phyloP scores from a whole-genome alignment of 2,113 vertebrate species.

The Percina caprodes region DNA sequence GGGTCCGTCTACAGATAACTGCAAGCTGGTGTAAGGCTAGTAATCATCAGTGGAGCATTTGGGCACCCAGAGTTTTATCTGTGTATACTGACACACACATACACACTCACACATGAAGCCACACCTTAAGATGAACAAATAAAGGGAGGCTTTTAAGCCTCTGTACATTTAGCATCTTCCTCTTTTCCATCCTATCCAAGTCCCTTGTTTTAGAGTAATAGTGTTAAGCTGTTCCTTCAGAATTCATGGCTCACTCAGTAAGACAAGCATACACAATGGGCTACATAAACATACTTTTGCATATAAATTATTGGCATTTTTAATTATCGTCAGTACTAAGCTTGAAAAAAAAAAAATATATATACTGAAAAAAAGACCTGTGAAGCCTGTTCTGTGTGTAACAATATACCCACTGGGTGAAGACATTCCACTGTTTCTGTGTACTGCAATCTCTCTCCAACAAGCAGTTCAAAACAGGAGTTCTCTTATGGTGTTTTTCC shows the following conservation, averaged over 20 bases:
- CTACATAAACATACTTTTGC: slow-evolving; percentile 71
- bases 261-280: slow-evolving; percentile 63
- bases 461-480: slow-evolving; percentile 24
- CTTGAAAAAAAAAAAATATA: slow-evolving; percentile 47
- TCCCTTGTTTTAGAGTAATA: slow-evolving; percentile 12
- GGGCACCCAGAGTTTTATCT: slow-evolving; percentile 49
- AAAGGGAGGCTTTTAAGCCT: slow-evolving; percentile 4
- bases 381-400: slow-evolving; percentile 49
- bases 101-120: neutral
- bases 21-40: slow-evolving; percentile 75
- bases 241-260: slow-evolving; percentile 51
- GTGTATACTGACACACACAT: slow-evolving; percentile 2
- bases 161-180: slow-evolving; percentile 49
- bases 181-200: slow-evolving; percentile 31
- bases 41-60: slow-evolving; percentile 59
- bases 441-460: slow-evolving; percentile 40
- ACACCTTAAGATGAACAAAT: neutral
- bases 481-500: neutral
- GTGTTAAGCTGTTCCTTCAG: neutral
- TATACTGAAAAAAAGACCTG: slow-evolving; percentile 44
- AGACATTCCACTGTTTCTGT: slow-evolving; percentile 61
- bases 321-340: slow-evolving; percentile 71
- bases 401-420: slow-evolving; percentile 85
- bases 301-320: slow-evolving; percentile 83
- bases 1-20: slow-evolving; percentile 65